Evolutionary conservation across 1,140 invertebrate species (phyloP).

Genomic region (Doryteuthis pealeii): DNA sequence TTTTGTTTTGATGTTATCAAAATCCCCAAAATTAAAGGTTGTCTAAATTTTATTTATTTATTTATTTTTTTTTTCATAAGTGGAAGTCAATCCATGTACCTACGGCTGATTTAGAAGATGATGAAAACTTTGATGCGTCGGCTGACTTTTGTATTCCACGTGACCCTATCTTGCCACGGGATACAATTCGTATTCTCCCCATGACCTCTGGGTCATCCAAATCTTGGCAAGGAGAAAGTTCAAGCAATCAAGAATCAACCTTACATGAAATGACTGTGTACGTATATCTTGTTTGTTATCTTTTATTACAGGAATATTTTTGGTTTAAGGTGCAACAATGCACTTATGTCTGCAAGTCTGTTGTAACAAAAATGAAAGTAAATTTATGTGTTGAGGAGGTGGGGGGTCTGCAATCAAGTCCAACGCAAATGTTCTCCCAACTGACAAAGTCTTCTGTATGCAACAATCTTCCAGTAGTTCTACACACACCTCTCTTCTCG

Average conservation of each 20-base stretch:
- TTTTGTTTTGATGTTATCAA: too few species aligned
- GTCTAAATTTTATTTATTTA: background rate
- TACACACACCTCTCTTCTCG: too few species aligned
- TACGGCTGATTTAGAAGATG: conserved; percentile 42
- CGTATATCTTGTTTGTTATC: conserved; percentile 17
- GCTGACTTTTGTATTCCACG: conserved; percentile 36
- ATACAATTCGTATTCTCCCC: background rate
- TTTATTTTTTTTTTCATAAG: background rate
- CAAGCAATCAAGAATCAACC: conserved; percentile 38
- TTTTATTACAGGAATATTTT: background rate
- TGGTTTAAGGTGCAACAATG: background rate
- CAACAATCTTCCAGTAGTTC: too few species aligned
- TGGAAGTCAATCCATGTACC: conserved; percentile 31
- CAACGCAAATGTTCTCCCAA: too few species aligned
- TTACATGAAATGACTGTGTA: conserved; percentile 67
- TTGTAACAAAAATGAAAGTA: too few species aligned
- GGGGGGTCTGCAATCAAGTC: too few species aligned
- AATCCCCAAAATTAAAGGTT: too few species aligned
- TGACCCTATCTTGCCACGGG: conserved; percentile 21
- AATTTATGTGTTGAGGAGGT: too few species aligned
- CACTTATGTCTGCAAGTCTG: too few species aligned
- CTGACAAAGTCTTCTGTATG: too few species aligned
- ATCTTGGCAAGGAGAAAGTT: conserved; percentile 20
- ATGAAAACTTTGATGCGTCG: conserved; percentile 43
- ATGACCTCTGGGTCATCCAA: conserved; percentile 15